These are phyloP conservation scores for Rhipidura dahli DNA, from an alignment of 2,113 vertebrate genomes.

Conservation along the genomic window DNA sequence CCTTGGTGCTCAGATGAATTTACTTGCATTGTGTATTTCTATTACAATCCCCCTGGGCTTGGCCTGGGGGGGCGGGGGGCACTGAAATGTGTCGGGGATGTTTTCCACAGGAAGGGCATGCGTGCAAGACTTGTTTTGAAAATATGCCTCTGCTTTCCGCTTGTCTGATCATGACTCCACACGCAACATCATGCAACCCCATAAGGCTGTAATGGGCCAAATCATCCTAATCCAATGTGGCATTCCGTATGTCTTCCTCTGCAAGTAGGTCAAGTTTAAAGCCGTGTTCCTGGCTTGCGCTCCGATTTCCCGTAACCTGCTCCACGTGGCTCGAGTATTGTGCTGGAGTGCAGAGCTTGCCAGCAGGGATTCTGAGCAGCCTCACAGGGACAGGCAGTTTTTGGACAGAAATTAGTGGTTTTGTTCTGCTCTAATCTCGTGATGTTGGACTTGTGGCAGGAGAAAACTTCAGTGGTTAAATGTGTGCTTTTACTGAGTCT, in stretches of 20 bases:
- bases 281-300: conserved; percentile 46
- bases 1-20: not conserved
- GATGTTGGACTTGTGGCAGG: not conserved
- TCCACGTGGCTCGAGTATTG: not conserved
- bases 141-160: conserved; percentile 79
- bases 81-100: not conserved
- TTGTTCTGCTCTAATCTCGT: not conserved
- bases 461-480: not conserved
- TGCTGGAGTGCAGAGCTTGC: not conserved
- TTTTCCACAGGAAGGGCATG: conserved; percentile 44
- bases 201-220: conserved; percentile 71
- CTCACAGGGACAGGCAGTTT: not conserved
- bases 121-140: conserved; percentile 74
- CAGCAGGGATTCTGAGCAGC: conserved; percentile 11
- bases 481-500: not conserved
- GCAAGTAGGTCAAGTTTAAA: conserved; percentile 90
- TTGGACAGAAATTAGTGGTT: not conserved
- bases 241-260: conserved; percentile 74
- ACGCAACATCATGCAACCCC: conserved; percentile 69
- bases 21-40: not conserved
- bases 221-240: conserved; percentile 82
- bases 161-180: conserved; percentile 73
- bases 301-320: conserved; percentile 58
- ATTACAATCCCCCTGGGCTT: conserved; percentile 6
- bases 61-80: not conserved